Evolutionary conservation across 1,140 invertebrate genomes (phyloP).

Genomic region (Bombus haemorrhoidalis): DNA sequence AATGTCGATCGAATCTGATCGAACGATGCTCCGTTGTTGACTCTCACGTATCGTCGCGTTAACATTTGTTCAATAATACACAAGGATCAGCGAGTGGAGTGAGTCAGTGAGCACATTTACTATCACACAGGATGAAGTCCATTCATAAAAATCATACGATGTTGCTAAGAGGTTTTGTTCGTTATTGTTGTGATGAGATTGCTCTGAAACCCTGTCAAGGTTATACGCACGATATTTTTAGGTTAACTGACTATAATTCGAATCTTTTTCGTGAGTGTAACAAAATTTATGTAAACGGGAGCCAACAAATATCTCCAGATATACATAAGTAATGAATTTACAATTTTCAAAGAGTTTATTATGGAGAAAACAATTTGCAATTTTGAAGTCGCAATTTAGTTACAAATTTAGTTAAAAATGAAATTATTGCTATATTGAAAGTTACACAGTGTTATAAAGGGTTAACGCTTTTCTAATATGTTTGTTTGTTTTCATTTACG

Average conservation of each 20-base stretch:
- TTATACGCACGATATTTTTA: conserved; percentile 1
- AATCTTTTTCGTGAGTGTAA: no score
- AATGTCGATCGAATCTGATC: not conserved
- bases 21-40: no score
- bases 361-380: no score
- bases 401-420: no score
- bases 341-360: no score
- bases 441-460: no score
- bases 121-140: conserved; percentile 35
- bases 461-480: not conserved
- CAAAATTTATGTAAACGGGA: no score
- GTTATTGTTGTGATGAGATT: conserved; percentile 13
- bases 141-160: conserved; percentile 69
- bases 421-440: no score
- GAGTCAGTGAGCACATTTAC: conserved; percentile 45
- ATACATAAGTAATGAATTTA: no score
- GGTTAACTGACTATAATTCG: not conserved
- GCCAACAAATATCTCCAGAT: no score
- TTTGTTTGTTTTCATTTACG: conserved; percentile 11
- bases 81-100: no score
- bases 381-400: no score
- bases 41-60: not conserved
- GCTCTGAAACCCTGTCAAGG: conserved; percentile 19
- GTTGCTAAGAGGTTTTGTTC: conserved; percentile 53
- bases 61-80: not conserved